Conservation (phyloP, 37 sponge, comb jelly and placozoan species). For the Bolinopsis microptera region DNA sequence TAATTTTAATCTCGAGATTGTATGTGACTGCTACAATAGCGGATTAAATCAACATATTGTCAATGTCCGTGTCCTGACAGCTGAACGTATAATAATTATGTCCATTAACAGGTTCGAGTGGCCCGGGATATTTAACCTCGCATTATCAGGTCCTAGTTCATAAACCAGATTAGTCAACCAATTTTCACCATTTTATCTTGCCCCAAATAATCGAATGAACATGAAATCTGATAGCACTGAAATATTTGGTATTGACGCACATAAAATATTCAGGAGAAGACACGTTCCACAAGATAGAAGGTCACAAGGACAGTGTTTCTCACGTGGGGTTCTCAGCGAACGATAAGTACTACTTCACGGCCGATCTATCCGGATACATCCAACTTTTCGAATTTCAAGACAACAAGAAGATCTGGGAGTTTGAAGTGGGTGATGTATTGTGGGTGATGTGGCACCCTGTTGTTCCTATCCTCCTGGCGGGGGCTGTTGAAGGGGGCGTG, state of each 20-base stretch:
- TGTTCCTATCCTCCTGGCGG: conserved; percentile 49
- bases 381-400: neutral
- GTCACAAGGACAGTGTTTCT: conserved; percentile 53
- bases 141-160: too few species aligned
- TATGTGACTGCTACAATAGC: too few species aligned
- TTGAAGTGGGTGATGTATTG: conserved; percentile 64
- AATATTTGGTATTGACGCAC: too few species aligned
- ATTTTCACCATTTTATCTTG: neutral
- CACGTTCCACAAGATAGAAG: conserved; percentile 44
- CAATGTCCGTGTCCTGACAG: too few species aligned
- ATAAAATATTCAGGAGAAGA: conserved; percentile 46
- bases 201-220: too few species aligned
- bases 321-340: conserved; percentile 50
- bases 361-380: conserved; percentile 48
- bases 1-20: too few species aligned
- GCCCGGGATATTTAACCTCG: too few species aligned
- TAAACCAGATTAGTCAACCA: too few species aligned
- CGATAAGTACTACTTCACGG: conserved; percentile 65
- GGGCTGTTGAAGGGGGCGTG: conserved; percentile 41
- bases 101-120: too few species aligned
- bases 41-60: too few species aligned
- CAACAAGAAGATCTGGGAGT: conserved; percentile 58
- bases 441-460: conserved; percentile 65
- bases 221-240: too few species aligned
- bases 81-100: too few species aligned